Base-by-base conservation (phyloP, 2,888 invertebrate genomes). In the Onthophagus sagittarius region DNA sequence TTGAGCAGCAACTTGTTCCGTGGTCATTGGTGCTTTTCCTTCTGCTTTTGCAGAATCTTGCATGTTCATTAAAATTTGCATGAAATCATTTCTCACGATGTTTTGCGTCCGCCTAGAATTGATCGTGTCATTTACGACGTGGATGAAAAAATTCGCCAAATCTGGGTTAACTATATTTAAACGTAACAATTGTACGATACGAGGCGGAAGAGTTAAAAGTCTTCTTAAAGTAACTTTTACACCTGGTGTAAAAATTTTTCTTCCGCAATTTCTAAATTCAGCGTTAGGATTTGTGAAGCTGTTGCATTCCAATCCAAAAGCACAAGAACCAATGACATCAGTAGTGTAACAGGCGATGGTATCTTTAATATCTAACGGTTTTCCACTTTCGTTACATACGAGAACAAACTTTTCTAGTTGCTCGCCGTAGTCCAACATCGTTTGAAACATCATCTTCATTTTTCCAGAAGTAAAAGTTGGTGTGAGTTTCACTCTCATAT, bases 271-370 rank as follows among this genome's bases (percentile, higher is more conserved):
- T 62, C 77, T 74, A 80, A 89, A 89, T 65, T 77, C 78, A 3
- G 88, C 86, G 74, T 88, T 83, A 0, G 87, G 84, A 81, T 88
- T 85, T 71, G 85, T 84, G 69, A 90, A 86, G 31, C 88, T 87
- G 77, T 90, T 87, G 76, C 88, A 88, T 76, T 89, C 88, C 3
- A 90, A 83, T 31, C 90, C 90, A 79, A 90, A 90, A 6, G 88
- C 89, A 72, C 88, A 87, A 69, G 87, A 88, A 0, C 88, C 89
- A 23, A 90, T 88, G 1, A 89, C 87, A 78, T 90, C 89, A 84
- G 89, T 88, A 0, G 89, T 87, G 79, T 87, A 89, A 76, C 87
- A 86, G 2, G 87, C 88, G 75, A 88, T 86, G 53, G 88, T 84
- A 53, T 89, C 88, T 9, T 88, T 82, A 31, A 82, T 78, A 67